These are phyloP conservation scores for Drosophila suboccidentalis DNA, from an alignment of 2,888 invertebrate genomes.

Conservation along the genomic window DNA sequence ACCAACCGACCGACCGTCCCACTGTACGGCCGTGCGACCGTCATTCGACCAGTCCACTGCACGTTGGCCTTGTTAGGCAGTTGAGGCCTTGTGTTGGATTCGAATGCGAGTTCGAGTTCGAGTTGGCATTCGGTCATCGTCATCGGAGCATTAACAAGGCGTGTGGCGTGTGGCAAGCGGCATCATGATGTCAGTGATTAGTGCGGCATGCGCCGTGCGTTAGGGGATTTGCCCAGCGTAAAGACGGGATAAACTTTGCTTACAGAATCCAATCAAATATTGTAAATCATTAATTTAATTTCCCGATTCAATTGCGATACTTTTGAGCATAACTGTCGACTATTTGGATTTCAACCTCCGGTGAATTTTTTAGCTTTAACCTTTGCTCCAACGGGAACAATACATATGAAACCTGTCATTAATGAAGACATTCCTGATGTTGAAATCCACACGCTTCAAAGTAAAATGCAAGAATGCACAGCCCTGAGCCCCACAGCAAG, in stretches of 20 bases:
- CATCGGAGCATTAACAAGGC: constrained; percentile 61
- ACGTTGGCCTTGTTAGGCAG: constrained; percentile 59
- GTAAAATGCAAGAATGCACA: constrained; percentile 52
- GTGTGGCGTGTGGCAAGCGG: constrained; percentile 69
- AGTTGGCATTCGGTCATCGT: constrained; percentile 16
- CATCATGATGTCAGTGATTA: constrained; percentile 68
- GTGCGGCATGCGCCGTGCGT: constrained; percentile 55
- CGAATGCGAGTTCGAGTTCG: constrained; percentile 8
- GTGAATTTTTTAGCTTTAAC: not conserved
- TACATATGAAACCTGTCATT: constrained; percentile 62
- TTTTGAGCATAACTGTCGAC: not conserved
- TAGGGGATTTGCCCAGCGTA: constrained; percentile 45
- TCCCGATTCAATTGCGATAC: constrained; percentile 4
- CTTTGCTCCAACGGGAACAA: constrained; percentile 18
- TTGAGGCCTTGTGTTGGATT: constrained; percentile 25
- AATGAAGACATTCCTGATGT: constrained; percentile 70
- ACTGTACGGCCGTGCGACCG: not conserved
- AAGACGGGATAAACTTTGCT: not conserved
- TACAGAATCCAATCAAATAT: constrained; percentile 3
- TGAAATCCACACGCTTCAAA: constrained; percentile 60
- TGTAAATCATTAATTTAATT: constrained; percentile 20
- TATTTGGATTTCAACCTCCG: not conserved
- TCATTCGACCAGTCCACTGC: constrained; percentile 25
- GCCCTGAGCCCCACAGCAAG: constrained; percentile 21
- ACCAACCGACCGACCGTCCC: not conserved